Evolutionary conservation across 2,797 vertebrate species (phyloP), one percentile per base, ranked within the genome.

Genomic region (Notamacropus eugenii): DNA sequence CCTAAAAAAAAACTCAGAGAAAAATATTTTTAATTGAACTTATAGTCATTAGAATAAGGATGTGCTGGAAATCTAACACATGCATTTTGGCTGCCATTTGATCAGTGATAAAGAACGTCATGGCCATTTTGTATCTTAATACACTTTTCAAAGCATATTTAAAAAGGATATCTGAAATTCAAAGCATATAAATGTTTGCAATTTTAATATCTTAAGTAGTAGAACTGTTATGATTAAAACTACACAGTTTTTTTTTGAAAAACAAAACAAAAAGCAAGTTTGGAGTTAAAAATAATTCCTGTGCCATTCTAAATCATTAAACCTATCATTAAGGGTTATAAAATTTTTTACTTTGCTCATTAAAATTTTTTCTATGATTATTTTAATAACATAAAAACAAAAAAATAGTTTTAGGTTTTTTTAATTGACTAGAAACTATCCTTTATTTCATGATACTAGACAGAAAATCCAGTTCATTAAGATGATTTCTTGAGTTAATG

Each of bases 381-480:
- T 27, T 50, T 50, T 87, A 27, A 82, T 40, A 82, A 46, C 74
- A 40, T 40, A 40, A 74, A 87, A 50, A 82, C 14, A 40, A 40
- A n/a, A 74, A 74, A 40, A 74, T 16, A 0, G 12, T 40, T 24
- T 82, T 46, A 82, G n/a, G 24, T 82, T 82, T 5, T 46, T 46
- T 6, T 9, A 34, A 82, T 46, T 27, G 40, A 34, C 40, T 87
- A 22, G 24, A 87, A 87, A 95, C 6, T 55, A 93, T 27, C 19
- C 62, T 24, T 82, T 58, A 97, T 91, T 93, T 96, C 46, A 90
- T 93, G 95, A 97, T 58, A 92, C 28, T 91, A 93, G 56, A 95
- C 28, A 95, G 54, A 93, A 97, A 96, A 93, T 40, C 57, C 97
- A 95, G 90, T 91, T 24, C 92, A 91, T 34, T 93, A 96, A 93